Evolutionary conservation across 2,113 vertebrate species (phyloP).

Genomic region (Melanerpes formicivorus): DNA sequence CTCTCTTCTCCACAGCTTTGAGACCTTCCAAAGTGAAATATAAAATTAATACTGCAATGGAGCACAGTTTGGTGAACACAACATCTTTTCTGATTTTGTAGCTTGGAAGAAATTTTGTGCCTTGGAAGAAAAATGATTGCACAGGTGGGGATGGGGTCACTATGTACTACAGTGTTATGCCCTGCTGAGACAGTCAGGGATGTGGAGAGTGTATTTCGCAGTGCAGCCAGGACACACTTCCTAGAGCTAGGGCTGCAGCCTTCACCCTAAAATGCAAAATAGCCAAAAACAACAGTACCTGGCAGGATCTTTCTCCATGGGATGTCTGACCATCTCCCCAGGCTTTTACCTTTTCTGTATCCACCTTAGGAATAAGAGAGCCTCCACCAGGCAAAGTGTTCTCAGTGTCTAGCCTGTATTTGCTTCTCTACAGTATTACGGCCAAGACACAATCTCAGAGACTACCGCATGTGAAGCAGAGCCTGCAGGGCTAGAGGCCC

Average conservation of each 20-base stretch:
- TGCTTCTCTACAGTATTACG: background rate
- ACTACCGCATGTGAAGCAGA: background rate
- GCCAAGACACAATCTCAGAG: background rate
- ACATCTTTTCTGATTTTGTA: background rate
- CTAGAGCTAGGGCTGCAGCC: background rate
- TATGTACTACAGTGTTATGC: fast-evolving
- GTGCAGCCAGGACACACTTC: too few relatives aligned
- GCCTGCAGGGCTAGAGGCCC: background rate
- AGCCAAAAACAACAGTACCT: background rate
- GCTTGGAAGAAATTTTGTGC: too few relatives aligned
- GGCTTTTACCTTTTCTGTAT: background rate
- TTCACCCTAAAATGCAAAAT: fast-evolving
- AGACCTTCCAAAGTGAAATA: background rate
- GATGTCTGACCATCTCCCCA: background rate
- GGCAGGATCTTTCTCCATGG: too few relatives aligned
- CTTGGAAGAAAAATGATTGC: background rate
- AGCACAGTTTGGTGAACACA: background rate
- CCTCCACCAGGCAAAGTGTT: background rate
- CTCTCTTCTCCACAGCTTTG: background rate
- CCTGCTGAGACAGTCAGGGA: background rate
- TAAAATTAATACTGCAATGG: background rate
- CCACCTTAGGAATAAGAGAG: background rate
- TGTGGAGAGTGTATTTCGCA: background rate
- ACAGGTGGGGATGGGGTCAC: background rate
- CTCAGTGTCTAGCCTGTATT: background rate